phyloP scores from a whole-genome alignment of 1,140 invertebrate species.

The Aphidius ervi region DNA sequence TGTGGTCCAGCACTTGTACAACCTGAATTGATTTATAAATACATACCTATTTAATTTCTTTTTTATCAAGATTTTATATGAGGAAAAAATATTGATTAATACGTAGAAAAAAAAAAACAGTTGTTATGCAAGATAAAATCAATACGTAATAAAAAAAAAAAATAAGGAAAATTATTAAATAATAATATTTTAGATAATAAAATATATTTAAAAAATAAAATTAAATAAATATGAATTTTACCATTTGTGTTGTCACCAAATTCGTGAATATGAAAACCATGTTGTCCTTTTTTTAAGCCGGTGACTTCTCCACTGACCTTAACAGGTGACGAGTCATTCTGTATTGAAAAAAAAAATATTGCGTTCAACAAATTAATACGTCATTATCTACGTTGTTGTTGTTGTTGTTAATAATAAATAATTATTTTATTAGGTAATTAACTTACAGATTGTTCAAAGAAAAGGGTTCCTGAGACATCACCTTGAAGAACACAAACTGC shows the following conservation, averaged over 20 bases:
- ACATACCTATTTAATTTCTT: no score
- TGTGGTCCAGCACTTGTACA: conserved; percentile 82
- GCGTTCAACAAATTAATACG: background rate
- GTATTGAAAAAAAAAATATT: conserved; percentile 11
- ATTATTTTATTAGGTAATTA: background rate
- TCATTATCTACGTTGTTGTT: background rate
- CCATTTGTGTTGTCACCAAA: conserved; percentile 94
- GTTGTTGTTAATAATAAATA: background rate
- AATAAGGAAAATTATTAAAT: no score
- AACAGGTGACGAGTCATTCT: conserved; percentile 56
- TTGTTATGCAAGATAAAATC: no score
- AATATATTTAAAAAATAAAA: conserved; percentile 6
- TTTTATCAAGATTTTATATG: no score
- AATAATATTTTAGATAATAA: no score
- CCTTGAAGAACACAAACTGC: conserved; percentile 83
- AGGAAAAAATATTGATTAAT: no score
- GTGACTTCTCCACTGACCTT: conserved; percentile 68
- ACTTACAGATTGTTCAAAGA: conserved; percentile 72
- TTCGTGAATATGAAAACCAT: conserved; percentile 97
- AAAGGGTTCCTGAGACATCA: conserved; percentile 76
- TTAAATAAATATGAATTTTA: conserved; percentile 27
- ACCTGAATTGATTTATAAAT: conserved; percentile 52
- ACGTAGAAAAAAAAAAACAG: no score
- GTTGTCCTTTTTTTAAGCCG: conserved; percentile 66
- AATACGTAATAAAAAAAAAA: no score